Evolutionary conservation across 1,140 invertebrate genomes (phyloP).

Genomic region (Cotesia typhae): DNA sequence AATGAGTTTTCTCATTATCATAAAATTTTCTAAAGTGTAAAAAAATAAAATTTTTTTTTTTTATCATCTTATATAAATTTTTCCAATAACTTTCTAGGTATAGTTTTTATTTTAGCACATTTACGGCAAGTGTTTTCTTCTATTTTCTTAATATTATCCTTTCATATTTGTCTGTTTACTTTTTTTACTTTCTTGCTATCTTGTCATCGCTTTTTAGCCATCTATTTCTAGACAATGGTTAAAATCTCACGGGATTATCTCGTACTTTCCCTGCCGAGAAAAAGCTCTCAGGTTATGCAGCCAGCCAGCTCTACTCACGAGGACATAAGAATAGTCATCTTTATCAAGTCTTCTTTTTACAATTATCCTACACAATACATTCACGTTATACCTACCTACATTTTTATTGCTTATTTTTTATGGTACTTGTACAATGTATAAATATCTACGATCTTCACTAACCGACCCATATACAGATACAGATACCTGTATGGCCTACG

Average conservation of each 20-base stretch:
- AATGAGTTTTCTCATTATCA: no score
- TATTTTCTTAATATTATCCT: background rate
- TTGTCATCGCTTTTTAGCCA: background rate
- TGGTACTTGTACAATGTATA: background rate
- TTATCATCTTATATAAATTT: background rate
- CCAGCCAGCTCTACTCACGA: slow-evolving; percentile 3
- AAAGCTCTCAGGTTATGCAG: slow-evolving; percentile 12
- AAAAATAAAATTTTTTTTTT: no score
- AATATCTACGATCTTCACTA: no score
- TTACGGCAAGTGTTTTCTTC: no score
- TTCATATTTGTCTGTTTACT: background rate
- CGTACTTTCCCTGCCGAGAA: background rate
- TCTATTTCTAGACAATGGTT: slow-evolving; percentile 16
- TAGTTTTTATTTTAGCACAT: no score
- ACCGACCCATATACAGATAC: no score
- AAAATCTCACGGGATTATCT: slow-evolving; percentile 18
- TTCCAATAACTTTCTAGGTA: background rate
- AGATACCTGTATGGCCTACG: no score
- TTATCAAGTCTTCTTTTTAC: slow-evolving; percentile 18
- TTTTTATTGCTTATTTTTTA: background rate
- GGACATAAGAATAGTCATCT: slow-evolving; percentile 13
- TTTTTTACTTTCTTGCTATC: background rate
- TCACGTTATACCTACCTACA: slow-evolving; percentile 1
- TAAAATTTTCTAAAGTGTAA: no score
- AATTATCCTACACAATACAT: background rate